Conservation (phyloP, 2,888 invertebrate species). For the Parnassius orleans region DNA sequence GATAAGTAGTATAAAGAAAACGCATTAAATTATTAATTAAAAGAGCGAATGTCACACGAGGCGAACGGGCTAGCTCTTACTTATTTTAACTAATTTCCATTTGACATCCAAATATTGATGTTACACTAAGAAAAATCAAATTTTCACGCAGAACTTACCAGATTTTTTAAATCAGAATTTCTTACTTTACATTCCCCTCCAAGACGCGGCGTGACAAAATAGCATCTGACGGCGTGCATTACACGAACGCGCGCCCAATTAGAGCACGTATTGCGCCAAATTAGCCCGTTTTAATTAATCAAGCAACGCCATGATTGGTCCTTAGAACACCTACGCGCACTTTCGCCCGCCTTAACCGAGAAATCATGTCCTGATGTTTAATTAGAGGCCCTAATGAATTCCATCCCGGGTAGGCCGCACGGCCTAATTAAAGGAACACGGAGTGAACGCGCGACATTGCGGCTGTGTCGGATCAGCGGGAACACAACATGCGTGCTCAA, state of each 20-base stretch:
- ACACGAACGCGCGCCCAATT: constrained; percentile 43
- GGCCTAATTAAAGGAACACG: constrained; percentile 54
- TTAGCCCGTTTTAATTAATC: constrained; percentile 56
- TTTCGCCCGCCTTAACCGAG: constrained; percentile 58
- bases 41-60: not conserved
- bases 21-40: too few species aligned
- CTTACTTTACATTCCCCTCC: constrained; percentile 11
- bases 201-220: constrained; percentile 31
- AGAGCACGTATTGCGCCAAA: constrained; percentile 42
- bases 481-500: not conserved
- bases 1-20: too few species aligned
- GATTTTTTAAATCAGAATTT: constrained; percentile 2
- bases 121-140: not conserved
- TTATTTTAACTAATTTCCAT: too few species aligned
- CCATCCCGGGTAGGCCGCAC: constrained; percentile 54
- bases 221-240: constrained; percentile 28
- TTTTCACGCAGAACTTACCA: not conserved
- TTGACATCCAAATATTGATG: too few species aligned
- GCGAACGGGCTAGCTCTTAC: too few species aligned
- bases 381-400: constrained; percentile 68
- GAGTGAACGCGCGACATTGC: constrained; percentile 36
- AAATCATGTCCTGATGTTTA: constrained; percentile 68
- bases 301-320: constrained; percentile 38
- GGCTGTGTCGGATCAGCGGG: constrained; percentile 26
- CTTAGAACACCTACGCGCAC: constrained; percentile 54